Evolutionary conservation across 1,140 invertebrate species (phyloP).

Genomic region (Ceratina australensis): DNA sequence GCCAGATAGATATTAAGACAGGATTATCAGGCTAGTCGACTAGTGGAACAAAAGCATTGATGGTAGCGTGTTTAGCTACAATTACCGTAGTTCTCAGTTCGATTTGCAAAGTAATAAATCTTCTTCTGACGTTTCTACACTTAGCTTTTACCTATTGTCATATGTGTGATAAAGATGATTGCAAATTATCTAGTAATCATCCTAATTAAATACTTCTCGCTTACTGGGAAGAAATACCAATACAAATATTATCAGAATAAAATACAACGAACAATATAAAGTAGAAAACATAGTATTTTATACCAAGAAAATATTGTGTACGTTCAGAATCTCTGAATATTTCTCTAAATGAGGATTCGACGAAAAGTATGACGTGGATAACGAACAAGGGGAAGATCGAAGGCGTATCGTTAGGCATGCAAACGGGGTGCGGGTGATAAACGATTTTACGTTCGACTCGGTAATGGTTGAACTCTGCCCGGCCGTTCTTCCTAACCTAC

Average conservation of each 20-base stretch:
- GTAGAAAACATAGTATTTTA: too few species aligned
- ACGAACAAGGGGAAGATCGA: not conserved
- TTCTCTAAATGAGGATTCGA: not conserved
- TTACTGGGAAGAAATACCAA: too few species aligned
- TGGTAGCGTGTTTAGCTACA: not conserved
- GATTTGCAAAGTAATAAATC: conserved; percentile 12
- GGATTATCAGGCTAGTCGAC: not conserved
- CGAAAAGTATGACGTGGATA: not conserved
- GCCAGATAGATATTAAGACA: not conserved
- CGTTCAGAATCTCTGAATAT: not conserved
- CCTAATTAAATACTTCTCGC: too few species aligned
- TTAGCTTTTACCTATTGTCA: too few species aligned
- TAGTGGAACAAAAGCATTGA: not conserved
- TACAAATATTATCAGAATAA: too few species aligned
- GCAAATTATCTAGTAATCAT: too few species aligned
- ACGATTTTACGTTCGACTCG: conserved; percentile 49
- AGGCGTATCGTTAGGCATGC: conserved; percentile 37
- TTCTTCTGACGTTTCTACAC: conserved; percentile 4
- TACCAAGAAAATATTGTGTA: too few species aligned
- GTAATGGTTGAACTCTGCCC: conserved; percentile 24
- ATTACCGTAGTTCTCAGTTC: conserved; percentile 6
- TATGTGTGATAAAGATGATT: too few species aligned
- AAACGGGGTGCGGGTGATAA: conserved; percentile 29
- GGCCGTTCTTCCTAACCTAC: conserved; percentile 33
- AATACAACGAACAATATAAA: too few species aligned